phyloP scores from a whole-genome alignment of 2,888 invertebrate species.

The Tiphia femorata region DNA sequence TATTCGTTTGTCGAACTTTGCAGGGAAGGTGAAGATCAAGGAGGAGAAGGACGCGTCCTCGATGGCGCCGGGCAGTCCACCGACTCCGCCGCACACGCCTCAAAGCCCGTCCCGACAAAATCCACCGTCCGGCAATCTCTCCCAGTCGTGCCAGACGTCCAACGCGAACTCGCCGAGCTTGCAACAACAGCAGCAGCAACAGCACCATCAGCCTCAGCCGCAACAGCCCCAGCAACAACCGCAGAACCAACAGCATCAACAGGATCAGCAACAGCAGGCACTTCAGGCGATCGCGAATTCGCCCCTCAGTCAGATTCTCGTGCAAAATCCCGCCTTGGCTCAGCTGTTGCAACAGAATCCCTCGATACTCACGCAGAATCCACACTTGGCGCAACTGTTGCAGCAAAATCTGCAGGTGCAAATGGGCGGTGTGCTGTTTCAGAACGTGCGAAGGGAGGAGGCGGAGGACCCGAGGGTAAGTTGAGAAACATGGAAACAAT shows the following conservation, averaged over 20 bases:
- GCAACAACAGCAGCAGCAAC: constrained; percentile 27
- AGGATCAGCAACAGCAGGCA: constrained; percentile 40
- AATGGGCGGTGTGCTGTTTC: constrained; percentile 62
- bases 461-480: constrained; percentile 64
- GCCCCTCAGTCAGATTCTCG: constrained; percentile 61
- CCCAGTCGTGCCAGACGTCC: constrained; percentile 59
- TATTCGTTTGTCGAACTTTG: too few species aligned
- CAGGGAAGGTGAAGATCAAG: constrained; percentile 62
- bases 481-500: too few species aligned
- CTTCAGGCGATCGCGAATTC: constrained; percentile 52
- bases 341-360: constrained; percentile 65
- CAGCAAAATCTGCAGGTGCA: constrained; percentile 66
- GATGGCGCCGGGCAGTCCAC: constrained; percentile 67
- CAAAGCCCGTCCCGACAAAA: constrained; percentile 65
- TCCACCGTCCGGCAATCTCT: constrained; percentile 43
- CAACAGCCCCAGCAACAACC: constrained; percentile 28
- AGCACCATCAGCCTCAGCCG: constrained; percentile 16
- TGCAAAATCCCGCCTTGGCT: constrained; percentile 64
- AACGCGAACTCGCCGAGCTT: constrained; percentile 49
- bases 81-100: constrained; percentile 66
- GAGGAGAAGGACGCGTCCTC: constrained; percentile 65
- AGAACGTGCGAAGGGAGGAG: constrained; percentile 56
- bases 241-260: constrained; percentile 22
- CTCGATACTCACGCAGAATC: constrained; percentile 62
- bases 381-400: constrained; percentile 63